A percentile compares a stretch with the other conserved stretches of the same genome.
phyloP scores from a whole-genome alignment of 2,888 invertebrate genomes.

The Hipparchia sbordonii region DNA sequence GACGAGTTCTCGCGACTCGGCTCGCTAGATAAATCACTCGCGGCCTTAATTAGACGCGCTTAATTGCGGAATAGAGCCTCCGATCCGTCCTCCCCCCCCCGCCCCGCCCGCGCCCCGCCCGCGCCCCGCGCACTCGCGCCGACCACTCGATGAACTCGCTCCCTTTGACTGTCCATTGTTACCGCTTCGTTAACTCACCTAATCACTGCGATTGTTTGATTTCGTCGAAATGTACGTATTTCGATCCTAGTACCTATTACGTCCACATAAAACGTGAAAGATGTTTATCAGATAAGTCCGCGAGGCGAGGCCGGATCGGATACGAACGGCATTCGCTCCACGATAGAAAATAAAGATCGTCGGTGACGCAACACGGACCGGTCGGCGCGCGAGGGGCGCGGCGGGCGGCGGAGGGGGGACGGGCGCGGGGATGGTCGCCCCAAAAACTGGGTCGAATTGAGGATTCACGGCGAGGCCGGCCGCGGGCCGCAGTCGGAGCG shows the following conservation, averaged over 20 bases:
- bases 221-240: background rate
- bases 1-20: slow-evolving; percentile 45
- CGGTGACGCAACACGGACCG: slow-evolving; percentile 49
- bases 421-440: slow-evolving; percentile 37
- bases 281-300: slow-evolving; percentile 25
- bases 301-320: slow-evolving; percentile 1
- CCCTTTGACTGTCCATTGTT: background rate
- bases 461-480: slow-evolving; percentile 45
- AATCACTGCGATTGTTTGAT: slow-evolving; percentile 5
- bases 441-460: slow-evolving; percentile 58
- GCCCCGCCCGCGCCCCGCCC: background rate
- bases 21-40: slow-evolving; percentile 26
- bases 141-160: background rate
- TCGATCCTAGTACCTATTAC: background rate
- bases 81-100: background rate
- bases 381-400: slow-evolving; percentile 31
- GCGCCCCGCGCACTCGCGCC: background rate
- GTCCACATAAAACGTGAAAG: slow-evolving; percentile 46
- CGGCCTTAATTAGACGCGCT: slow-evolving; percentile 3
- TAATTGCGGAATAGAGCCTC: background rate
- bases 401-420: slow-evolving; percentile 2
- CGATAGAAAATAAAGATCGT: slow-evolving; percentile 22
- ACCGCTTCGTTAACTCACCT: slow-evolving; percentile 1
- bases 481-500: slow-evolving; percentile 53
- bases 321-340: slow-evolving; percentile 32